phyloP scores from a whole-genome alignment of 2,113 vertebrate genomes.

The Hiodon tergisus region DNA sequence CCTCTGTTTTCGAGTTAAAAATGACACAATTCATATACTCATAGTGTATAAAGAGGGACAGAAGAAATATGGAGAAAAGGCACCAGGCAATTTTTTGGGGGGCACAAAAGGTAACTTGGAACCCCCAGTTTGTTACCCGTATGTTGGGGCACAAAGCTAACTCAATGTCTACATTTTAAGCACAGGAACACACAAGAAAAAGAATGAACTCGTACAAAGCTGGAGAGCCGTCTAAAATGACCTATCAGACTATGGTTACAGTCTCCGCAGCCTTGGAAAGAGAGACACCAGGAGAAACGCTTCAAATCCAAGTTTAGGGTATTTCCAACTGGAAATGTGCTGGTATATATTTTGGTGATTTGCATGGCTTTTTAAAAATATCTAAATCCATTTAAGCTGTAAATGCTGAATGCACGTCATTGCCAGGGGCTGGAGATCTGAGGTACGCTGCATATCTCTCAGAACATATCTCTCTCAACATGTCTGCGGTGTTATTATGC shows the following conservation, averaged over 20 bases:
- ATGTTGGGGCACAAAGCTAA: too few species aligned
- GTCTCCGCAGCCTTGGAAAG: background rate
- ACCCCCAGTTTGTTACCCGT: too few species aligned
- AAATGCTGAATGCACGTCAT: conserved; percentile 3
- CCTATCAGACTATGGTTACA: conserved; percentile 23
- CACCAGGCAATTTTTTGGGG: background rate
- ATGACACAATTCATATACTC: conserved; percentile 10
- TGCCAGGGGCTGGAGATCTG: conserved; percentile 13
- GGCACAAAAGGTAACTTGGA: too few species aligned
- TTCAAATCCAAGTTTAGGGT: conserved; percentile 18
- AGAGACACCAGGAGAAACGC: conserved; percentile 13
- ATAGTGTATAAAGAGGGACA: background rate
- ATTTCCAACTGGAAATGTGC: conserved; percentile 34
- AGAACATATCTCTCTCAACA: too few species aligned
- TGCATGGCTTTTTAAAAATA: conserved; percentile 37
- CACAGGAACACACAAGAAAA: conserved; percentile 6
- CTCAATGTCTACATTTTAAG: background rate
- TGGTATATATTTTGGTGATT: conserved; percentile 32
- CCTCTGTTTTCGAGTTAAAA: conserved; percentile 20
- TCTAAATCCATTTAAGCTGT: conserved; percentile 18
- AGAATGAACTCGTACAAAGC: conserved; percentile 33
- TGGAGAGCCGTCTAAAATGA: conserved; percentile 31
- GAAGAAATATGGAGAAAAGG: background rate
- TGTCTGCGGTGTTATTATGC: conserved; percentile 11
- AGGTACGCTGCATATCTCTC: conserved; percentile 5